phyloP scores from a whole-genome alignment of 1,140 invertebrate genomes.

The Spodoptera frugiperda region DNA sequence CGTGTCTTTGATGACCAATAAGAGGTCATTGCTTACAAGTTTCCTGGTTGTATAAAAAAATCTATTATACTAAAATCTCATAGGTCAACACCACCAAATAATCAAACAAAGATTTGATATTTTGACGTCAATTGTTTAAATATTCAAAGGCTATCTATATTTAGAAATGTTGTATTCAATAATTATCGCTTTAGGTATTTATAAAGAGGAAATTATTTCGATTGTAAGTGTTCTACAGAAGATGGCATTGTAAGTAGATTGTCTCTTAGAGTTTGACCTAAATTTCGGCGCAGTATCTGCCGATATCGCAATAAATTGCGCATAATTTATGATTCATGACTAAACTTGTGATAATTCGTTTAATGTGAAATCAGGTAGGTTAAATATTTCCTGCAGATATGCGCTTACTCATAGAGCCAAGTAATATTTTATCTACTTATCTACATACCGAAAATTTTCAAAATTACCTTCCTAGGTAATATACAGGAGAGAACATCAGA shows the following conservation, averaged over 20 bases:
- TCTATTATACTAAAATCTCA: too few species aligned
- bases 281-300: slow-evolving; percentile 10
- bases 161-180: slow-evolving; percentile 10
- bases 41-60: too few species aligned
- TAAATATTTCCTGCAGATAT: background rate
- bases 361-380: background rate
- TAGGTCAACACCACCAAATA: too few species aligned
- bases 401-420: too few species aligned
- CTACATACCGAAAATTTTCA: too few species aligned
- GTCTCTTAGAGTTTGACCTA: slow-evolving; percentile 4
- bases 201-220: slow-evolving; percentile 1
- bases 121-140: background rate
- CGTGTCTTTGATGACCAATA: too few species aligned
- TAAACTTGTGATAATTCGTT: background rate
- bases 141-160: slow-evolving; percentile 13
- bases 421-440: too few species aligned
- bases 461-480: too few species aligned
- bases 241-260: background rate
- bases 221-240: background rate
- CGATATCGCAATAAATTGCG: slow-evolving; percentile 12
- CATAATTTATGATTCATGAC: slow-evolving; percentile 19
- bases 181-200: slow-evolving; percentile 19
- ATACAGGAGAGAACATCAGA: too few species aligned
- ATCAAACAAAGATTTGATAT: slow-evolving; percentile 1
- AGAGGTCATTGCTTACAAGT: too few species aligned